Base-by-base conservation (phyloP, 2,113 vertebrate genomes). In the Corydoras sp. region DNA sequence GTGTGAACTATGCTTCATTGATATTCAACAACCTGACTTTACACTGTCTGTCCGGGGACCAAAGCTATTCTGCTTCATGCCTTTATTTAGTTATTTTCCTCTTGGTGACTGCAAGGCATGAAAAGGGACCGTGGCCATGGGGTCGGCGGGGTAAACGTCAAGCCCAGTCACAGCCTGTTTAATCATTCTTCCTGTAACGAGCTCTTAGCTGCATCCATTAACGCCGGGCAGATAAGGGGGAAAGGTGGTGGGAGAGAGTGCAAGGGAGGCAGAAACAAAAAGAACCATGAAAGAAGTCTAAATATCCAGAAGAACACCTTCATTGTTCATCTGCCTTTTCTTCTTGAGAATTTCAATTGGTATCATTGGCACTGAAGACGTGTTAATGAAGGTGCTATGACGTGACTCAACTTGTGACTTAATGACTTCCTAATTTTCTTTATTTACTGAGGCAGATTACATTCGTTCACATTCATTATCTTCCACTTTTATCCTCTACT, bases 1-100 rank as follows among this genome's bases (percentile, higher is more conserved):
- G 80, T 83, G 85, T 89, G 86, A 89, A 90, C 88, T 87, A 55
- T 83, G 78, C 85, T 80, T 84, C 86, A 87, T 87, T 89, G 84
- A 86, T 87, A 89, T 89, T 89, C 87, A 48, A 73, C 73, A 58
- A 76, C 76, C 78, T 83, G 80, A 65, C 82, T 77, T 82, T 77
- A 76, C 82, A 76, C 86, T 82, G 81, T 81, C 85, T 81, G 76
- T 79, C 84, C 76, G 50, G 83, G 80, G 85, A 86, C 79, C 2
- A 2, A 53, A 69, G 71, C 76, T 73, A 75, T 81, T 83, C 79
- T 80, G 75, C 84, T 84, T 81, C 77, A 82, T 84, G 82, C 77
- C 81, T 81, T 84, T 84, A 87, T 85, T 86, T 84, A 84, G 85
- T 80, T 74, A 81, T 81, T 84, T 83, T 66, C 69, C 35, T 43